phyloP scores from a whole-genome alignment of 2,113 vertebrate genomes.

The Silurus asotus region DNA sequence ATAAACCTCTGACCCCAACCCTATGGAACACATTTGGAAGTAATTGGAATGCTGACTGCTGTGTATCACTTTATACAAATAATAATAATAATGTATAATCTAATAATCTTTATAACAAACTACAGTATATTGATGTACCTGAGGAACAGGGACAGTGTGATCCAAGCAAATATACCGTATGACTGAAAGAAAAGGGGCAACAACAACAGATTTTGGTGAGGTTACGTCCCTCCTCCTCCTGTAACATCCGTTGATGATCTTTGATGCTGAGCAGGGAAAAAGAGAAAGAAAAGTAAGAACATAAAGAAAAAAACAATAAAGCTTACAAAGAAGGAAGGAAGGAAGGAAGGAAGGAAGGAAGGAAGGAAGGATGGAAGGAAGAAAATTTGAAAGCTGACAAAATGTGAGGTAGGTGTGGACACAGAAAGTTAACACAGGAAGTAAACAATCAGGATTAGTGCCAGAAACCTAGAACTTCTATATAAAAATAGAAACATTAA shows the following conservation, averaged over 20 bases:
- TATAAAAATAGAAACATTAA: neutral
- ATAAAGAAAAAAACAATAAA: neutral
- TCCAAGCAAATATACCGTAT: neutral
- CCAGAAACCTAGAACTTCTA: neutral
- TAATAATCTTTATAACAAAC: neutral
- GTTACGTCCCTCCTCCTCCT: neutral
- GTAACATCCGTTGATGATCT: too few species aligned
- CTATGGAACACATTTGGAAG: too few species aligned
- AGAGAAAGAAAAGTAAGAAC: neutral
- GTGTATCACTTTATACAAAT: neutral
- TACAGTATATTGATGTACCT: neutral
- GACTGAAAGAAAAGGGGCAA: neutral
- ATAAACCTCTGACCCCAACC: too few species aligned
- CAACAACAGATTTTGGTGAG: neutral
- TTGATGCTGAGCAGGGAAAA: neutral
- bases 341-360: neutral
- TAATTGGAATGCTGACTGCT: too few species aligned
- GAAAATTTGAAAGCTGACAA: neutral
- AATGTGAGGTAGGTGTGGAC: neutral
- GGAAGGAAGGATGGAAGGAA: neutral
- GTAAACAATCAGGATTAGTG: neutral
- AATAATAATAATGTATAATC: too few species aligned
- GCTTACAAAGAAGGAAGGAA: neutral
- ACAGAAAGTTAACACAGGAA: neutral
- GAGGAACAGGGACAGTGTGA: neutral